Evolutionary conservation across 2,113 vertebrate species (phyloP), one percentile per base, ranked within the genome.

Genomic region (Oryzias celebensis): DNA sequence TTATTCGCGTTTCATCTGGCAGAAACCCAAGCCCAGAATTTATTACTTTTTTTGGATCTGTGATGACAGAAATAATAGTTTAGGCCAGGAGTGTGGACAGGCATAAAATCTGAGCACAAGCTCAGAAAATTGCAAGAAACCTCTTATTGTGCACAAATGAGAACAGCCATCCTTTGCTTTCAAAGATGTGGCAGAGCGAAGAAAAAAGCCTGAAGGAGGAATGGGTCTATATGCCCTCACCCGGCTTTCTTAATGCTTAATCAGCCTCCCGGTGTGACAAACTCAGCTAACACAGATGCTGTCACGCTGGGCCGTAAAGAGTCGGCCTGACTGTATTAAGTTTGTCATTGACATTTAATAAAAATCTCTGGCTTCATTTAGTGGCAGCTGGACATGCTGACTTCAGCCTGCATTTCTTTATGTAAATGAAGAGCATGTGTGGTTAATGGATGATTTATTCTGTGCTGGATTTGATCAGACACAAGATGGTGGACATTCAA

Each of bases 211-310:
- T 54, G 14, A 22, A 58, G 60, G 69, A 22, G 2, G 6, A 12
- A 7, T 5, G 15, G 59, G 63, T 69, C 64, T 71, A 17, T 63
- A n/a, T 45, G 52, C 47, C 60, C 46, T 70, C 63, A 74, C 67
- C 68, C 41, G 63, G 59, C 18, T 48, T 58, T 55, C 58, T 76
- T 66, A 72, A 75, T 65, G 64, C 63, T 63, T 65, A 74, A 77
- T 81, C 84, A 79, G 69, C 80, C 78, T 69, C 81, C 84, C 45
- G 63, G 61, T 72, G 78, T 56, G 80, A 79, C 72, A 76, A 60
- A 58, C 44, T 55, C 69, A 41, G 36, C 67, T 75, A 50, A 55
- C 73, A 69, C 52, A 69, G 67, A 77, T 20, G 13, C 52, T 71
- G 47, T 69, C 76, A 73, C 70, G 67, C 64, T 69, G 52, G 58